Percentiles rank a stretch among this genome's conserved stretches.
Evolutionary conservation across 2,113 vertebrate species (phyloP).

Genomic region (Antechinus flavipes): DNA sequence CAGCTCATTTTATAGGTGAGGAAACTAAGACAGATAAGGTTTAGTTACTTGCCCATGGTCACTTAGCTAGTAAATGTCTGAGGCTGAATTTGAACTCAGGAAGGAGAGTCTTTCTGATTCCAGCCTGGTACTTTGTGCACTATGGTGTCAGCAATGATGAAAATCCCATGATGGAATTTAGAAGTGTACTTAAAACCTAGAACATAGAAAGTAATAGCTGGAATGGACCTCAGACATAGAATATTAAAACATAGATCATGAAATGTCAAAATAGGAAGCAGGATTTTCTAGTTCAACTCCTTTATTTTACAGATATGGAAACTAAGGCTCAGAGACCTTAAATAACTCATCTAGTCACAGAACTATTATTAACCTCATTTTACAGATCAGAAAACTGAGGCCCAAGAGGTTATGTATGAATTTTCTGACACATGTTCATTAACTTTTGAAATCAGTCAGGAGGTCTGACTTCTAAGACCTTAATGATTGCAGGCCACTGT

Average conservation of each 20-base stretch:
- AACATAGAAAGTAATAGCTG: not conserved
- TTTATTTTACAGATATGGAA: not conserved
- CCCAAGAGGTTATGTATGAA: not conserved
- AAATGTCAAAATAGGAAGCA: not conserved
- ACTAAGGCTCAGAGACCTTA: not conserved
- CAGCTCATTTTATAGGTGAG: not conserved
- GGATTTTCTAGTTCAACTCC: not conserved
- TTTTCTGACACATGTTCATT: not conserved
- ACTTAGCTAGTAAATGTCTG: not conserved
- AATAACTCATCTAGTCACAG: not conserved
- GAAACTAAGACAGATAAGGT: not conserved
- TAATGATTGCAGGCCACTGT: conserved; percentile 25
- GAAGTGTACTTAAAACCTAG: not conserved
- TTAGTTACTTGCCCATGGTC: not conserved
- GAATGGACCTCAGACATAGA: not conserved
- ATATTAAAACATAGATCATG: not conserved
- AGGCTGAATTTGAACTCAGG: not conserved
- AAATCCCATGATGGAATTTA: not conserved
- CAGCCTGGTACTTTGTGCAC: not conserved
- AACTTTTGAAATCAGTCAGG: not conserved
- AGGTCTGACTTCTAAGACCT: not conserved
- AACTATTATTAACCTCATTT: not conserved
- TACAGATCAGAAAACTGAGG: too few relatives aligned
- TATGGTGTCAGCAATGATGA: not conserved
- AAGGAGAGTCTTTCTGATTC: not conserved